Percentiles rank a stretch among this genome's conserved stretches.
phyloP scores from a whole-genome alignment of 2,888 invertebrate genomes.

The Myopa testacea region DNA sequence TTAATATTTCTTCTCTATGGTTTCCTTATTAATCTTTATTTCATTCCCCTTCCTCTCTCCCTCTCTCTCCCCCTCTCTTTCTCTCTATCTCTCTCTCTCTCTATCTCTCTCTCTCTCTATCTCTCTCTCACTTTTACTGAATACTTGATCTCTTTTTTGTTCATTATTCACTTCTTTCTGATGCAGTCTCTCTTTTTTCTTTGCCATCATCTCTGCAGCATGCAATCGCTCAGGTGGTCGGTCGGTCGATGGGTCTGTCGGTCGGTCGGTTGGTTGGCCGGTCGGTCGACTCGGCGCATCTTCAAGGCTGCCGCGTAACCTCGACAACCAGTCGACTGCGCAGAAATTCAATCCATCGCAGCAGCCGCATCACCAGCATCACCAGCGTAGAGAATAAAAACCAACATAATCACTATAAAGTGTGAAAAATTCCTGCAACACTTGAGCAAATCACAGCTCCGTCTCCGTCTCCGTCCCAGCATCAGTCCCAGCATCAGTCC shows the following conservation, averaged over 20 bases:
- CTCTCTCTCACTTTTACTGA: background rate
- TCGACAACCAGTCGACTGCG: background rate
- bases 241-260: no score
- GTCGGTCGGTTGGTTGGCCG: background rate
- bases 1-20: background rate
- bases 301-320: slow-evolving; percentile 11
- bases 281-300: background rate
- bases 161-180: no score
- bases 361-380: background rate
- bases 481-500: background rate
- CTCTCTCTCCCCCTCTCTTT: no score
- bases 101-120: background rate
- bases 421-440: slow-evolving; percentile 37
- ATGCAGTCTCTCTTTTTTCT: no score
- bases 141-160: no score
- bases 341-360: background rate
- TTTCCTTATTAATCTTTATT: no score
- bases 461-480: background rate
- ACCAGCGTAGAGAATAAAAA: background rate
- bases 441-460: slow-evolving; percentile 14
- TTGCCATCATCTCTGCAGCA: no score
- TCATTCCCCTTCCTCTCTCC: no score
- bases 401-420: slow-evolving; percentile 10
- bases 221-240: background rate
- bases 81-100: background rate